These are phyloP conservation scores for Elymnias hypermnestra DNA, from an alignment of 1,140 invertebrate species.

Conservation along the genomic window DNA sequence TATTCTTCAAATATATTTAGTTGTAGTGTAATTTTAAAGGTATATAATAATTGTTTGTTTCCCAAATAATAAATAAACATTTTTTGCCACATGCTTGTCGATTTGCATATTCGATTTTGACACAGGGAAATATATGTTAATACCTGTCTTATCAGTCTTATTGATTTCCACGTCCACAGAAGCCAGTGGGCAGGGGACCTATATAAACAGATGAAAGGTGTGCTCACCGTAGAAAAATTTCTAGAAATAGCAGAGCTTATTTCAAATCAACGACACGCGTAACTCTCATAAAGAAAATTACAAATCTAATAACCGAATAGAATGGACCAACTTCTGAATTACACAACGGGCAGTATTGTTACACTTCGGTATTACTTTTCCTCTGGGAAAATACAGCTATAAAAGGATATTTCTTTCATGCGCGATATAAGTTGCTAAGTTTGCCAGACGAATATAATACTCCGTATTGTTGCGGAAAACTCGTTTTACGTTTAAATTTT, in stretches of 20 bases:
- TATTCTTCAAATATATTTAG: no score
- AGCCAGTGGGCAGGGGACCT: no score
- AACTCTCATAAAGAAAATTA: conserved; percentile 29
- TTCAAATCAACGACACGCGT: conserved; percentile 10
- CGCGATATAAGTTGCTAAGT: conserved; percentile 11
- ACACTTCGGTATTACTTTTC: conserved; percentile 18
- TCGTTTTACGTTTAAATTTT: neutral
- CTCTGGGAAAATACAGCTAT: conserved; percentile 16
- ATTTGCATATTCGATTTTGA: no score
- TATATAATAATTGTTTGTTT: no score
- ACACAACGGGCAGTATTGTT: conserved; percentile 23
- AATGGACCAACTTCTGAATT: conserved; percentile 25
- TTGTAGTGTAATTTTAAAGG: no score
- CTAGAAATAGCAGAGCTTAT: neutral
- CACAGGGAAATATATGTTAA: no score
- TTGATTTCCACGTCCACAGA: no score
- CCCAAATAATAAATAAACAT: no score
- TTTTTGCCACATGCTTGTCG: no score
- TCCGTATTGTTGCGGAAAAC: conserved; percentile 1
- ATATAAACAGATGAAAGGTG: no score
- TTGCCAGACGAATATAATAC: conserved; percentile 5
- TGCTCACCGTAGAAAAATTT: neutral
- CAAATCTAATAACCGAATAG: conserved; percentile 30
- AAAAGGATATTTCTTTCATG: conserved; percentile 20
- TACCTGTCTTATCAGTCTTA: no score